Evolutionary conservation across 37 sponge, comb jelly and placozoan genomes (phyloP).

Genomic region (Agelas oroides): DNA sequence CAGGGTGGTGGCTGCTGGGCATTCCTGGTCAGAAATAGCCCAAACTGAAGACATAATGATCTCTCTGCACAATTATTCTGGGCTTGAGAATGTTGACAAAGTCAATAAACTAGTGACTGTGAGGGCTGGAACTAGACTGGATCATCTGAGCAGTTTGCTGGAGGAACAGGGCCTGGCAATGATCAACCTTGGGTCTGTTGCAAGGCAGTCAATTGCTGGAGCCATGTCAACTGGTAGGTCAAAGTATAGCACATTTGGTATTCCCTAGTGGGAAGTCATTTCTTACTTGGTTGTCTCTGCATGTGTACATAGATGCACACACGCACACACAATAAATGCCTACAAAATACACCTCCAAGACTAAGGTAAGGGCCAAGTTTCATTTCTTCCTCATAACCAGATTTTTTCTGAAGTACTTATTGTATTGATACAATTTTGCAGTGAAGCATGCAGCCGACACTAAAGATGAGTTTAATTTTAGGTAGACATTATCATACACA

Average conservation of each 20-base stretch:
- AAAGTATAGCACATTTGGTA: background rate
- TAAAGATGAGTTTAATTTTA: too few relatives aligned
- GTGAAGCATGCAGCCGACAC: too few relatives aligned
- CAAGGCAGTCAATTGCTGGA: slow-evolving; percentile 63
- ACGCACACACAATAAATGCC: too few relatives aligned
- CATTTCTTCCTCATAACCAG: too few relatives aligned
- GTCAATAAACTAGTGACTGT: slow-evolving; percentile 21
- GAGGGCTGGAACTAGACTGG: slow-evolving; percentile 55
- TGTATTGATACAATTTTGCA: too few relatives aligned
- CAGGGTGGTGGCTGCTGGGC: slow-evolving; percentile 38
- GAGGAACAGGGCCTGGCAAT: slow-evolving; percentile 53
- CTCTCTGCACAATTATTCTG: slow-evolving; percentile 42
- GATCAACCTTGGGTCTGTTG: slow-evolving; percentile 62
- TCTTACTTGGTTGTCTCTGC: too few relatives aligned
- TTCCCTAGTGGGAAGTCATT: background rate
- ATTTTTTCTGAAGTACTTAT: too few relatives aligned
- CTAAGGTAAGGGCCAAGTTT: too few relatives aligned
- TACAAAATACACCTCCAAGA: too few relatives aligned
- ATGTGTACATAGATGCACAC: too few relatives aligned
- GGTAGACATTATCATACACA: too few relatives aligned
- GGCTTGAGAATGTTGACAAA: slow-evolving; percentile 28
- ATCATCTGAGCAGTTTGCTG: slow-evolving; percentile 4
- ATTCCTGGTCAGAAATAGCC: slow-evolving; percentile 76
- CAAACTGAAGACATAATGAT: slow-evolving; percentile 62
- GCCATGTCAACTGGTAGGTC: slow-evolving; percentile 63